Base-by-base conservation (phyloP, 2,113 vertebrate genomes). In the Anarrhichthys ocellatus region DNA sequence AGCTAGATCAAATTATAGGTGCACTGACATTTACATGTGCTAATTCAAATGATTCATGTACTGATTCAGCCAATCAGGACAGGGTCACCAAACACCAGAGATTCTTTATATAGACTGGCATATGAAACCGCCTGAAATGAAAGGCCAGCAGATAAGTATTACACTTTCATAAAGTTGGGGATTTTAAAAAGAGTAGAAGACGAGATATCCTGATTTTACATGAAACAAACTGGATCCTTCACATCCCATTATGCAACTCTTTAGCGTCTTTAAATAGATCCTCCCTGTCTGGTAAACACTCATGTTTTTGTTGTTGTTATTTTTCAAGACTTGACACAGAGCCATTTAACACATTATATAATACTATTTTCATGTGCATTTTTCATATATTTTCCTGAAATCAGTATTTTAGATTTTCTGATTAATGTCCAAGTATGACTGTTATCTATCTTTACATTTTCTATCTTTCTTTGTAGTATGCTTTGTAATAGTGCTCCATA, bases 11-110 rank as follows among this genome's bases (percentile, higher is more conserved):
- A 48, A 66, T 73, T 59, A 36, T 38, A 74, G 63, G 63, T 40
- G 40, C 71, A 62, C 17, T 68, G 71, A 75, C 73, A 76, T 82
- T 82, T 82, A 13, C 44, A 29, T 77, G 20, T 42, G 64, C 27
- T 66, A 18, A 46, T 36, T 69, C 9, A 70, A 46, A 38, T 73
- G 48, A 46, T 66, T 80, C 61, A 80, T 40, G 5, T 0, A 2
- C 20, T 9, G 38, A 48, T 67, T 61, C 42, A 68, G 32, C 9
- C 15, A 5, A 29, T 44, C 15, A 59, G 18, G 42, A 11, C 5
- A 52, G 13, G 2, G 29, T 48, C 69, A 32, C 18, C 29, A 67
- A 46, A 69, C 32, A 69, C 34, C 32, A 38, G 15, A 15, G 10
- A 6, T 50, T 38, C 6, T 68, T 38, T 58, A 40, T 61, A 62